A percentile compares a stretch with the other conserved stretches of the same genome.
Evolutionary conservation across 2,113 vertebrate genomes (phyloP).

Genomic region (Raja brachyura): DNA sequence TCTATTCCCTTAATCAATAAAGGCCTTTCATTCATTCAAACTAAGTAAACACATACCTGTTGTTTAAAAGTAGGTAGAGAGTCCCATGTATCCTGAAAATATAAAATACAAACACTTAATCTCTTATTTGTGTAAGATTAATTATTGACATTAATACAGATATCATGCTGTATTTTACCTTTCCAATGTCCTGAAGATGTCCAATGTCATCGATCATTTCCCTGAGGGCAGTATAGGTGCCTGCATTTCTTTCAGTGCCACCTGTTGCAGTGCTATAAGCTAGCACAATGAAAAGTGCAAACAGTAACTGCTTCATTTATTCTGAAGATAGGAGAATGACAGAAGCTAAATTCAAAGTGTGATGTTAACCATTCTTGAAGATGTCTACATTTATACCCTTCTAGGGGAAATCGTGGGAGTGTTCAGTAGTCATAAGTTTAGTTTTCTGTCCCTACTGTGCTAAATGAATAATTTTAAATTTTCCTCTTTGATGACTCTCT

Average conservation of each 20-base stretch:
- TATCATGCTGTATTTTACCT: not conserved
- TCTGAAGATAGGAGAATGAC: not conserved
- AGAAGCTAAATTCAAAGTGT: not conserved
- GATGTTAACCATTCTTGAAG: not conserved
- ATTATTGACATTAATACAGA: not conserved
- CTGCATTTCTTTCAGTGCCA: not conserved
- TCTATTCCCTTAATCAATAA: not conserved
- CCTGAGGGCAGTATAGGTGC: not conserved
- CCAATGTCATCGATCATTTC: not conserved
- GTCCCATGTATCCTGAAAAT: not conserved
- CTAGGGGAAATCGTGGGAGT: conserved; percentile 36
- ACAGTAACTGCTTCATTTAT: not conserved
- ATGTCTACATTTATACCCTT: conserved; percentile 29
- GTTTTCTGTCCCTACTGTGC: not conserved
- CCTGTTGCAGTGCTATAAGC: not conserved
- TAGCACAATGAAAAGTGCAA: not conserved
- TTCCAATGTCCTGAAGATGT: not conserved
- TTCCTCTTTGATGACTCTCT: conserved; percentile 83
- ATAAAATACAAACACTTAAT: conserved; percentile 11
- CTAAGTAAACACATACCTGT: conserved; percentile 11
- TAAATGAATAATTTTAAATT: conserved; percentile 65
- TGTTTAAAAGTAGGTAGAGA: not conserved
- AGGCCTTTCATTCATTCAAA: no score
- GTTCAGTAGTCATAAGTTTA: conserved; percentile 32
- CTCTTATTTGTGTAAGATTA: not conserved